Base-by-base conservation (phyloP, 2,888 invertebrate genomes). In the Anorthoa munda region DNA sequence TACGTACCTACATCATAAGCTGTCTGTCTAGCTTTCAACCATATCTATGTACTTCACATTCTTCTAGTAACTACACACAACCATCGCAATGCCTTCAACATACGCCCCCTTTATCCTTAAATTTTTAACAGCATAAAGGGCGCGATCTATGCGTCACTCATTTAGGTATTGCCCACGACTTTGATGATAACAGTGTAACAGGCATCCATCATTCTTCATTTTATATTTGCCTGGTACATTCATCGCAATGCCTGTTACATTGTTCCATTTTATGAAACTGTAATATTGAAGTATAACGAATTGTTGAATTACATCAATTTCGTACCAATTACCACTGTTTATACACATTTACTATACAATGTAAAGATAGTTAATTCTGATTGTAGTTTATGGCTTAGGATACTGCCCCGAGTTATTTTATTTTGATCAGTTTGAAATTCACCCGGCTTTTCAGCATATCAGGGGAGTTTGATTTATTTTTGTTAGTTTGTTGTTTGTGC, bases 201-300 rank as follows among this genome's bases (percentile, higher is more conserved):
- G 48, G 1, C 31, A 39, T 18, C 53, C 58, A 50, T 71, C 12
- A 59, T 18, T 45, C 2, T 63, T 26, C 15, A 23, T 7, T 64
- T 56, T 21, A 63, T 45, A 48, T 74, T 55, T 48, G 65, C 56
- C n/a, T 60, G 48, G 55, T 66, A 75, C 48, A 59, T 60, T 4
- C 9, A 77, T 77, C 66, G 66, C 75, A 61, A 79, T 72, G 77
- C 73, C 77, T 81, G 82, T 17, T 53, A 72, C 59, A 81, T 76
- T 81, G 86, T 86, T 87, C 83, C 87, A 88, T 88, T 82, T 84
- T 75, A 87, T 88, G 83, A 86, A 87, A 83, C 77, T 55, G 21
- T 55, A 23, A 39, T 68, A 66, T 66, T 17, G 12, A 21, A 23
- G 46, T 31, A 21, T 31, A 21, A 86, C 78, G 58, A 80, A 76